Conservation (phyloP, 2,888 invertebrate genomes). For the Drosophila neonasuta region DNA sequence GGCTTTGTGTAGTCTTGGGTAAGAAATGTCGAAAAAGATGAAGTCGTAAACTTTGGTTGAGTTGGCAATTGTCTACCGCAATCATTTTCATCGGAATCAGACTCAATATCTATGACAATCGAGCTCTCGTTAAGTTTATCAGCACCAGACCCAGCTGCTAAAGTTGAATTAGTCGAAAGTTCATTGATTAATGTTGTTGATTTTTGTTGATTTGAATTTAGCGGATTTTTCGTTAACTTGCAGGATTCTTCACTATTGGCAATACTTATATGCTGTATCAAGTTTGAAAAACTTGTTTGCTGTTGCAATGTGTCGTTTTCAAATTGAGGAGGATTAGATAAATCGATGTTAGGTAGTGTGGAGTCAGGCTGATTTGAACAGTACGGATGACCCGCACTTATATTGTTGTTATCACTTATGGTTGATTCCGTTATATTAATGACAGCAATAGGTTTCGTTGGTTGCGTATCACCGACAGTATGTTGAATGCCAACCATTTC, state of each 20-base stretch:
- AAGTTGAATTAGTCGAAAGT: constrained; percentile 62
- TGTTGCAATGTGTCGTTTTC: constrained; percentile 6
- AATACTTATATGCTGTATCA: constrained; percentile 37
- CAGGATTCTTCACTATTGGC: constrained; percentile 34
- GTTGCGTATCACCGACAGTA: constrained; percentile 47
- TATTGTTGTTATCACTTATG: constrained; percentile 5
- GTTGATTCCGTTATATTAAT: constrained; percentile 17
- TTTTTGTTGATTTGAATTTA: constrained; percentile 11
- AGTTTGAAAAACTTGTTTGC: constrained; percentile 45
- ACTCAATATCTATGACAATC: constrained; percentile 78
- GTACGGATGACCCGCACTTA: constrained; percentile 9
- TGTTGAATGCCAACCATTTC: constrained; percentile 88
- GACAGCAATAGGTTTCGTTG: constrained; percentile 13
- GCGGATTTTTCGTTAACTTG: constrained; percentile 22
- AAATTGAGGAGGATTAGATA: constrained; percentile 23
- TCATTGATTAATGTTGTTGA: constrained; percentile 56
- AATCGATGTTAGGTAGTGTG: constrained; percentile 30
- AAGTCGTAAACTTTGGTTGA: constrained; percentile 16
- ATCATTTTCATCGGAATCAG: constrained; percentile 78
- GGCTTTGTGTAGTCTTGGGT: constrained; percentile 20
- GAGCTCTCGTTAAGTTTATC: constrained; percentile 53
- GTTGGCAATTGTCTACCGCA: constrained; percentile 4
- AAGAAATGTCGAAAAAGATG: constrained; percentile 15
- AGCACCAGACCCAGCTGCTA: constrained; percentile 12
- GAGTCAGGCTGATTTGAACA: constrained; percentile 10